A percentile compares a stretch with the other conserved stretches of the same genome.
phyloP scores from a whole-genome alignment of 2,113 vertebrate species.

The Platycercus adscitus region DNA sequence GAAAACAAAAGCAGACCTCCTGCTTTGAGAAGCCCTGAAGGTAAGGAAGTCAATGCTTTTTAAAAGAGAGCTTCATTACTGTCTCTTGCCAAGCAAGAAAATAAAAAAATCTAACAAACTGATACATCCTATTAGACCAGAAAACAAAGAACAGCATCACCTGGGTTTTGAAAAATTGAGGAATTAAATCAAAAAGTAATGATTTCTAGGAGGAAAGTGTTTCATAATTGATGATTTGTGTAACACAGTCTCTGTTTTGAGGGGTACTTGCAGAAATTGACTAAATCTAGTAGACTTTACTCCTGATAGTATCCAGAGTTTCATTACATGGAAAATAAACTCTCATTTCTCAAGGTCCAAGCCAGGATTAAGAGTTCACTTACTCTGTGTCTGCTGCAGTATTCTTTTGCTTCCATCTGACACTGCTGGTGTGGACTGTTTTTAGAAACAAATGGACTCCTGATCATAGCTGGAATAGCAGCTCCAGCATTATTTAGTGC shows the following conservation, averaged over 20 bases:
- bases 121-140: not conserved
- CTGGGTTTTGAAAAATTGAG: not conserved
- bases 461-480: not conserved
- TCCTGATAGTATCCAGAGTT: not conserved
- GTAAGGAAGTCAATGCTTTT: constrained; percentile 10
- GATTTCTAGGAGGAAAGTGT: not conserved
- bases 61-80: not conserved
- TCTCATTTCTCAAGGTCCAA: constrained; percentile 43
- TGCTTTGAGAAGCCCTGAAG: constrained; percentile 54
- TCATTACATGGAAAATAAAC: not conserved
- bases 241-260: not conserved
- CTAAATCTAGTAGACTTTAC: not conserved
- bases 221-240: not conserved
- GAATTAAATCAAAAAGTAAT: not conserved
- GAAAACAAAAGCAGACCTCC: constrained; percentile 57
- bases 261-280: not conserved
- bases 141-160: not conserved
- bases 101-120: not conserved
- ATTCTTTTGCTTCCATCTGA: not conserved
- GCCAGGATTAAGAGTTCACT: constrained; percentile 10
- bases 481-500: not conserved
- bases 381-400: constrained; percentile 25
- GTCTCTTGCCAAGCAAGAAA: constrained; percentile 12
- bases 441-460: not conserved
- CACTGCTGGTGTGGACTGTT: not conserved